Conservation (phyloP, 2,888 invertebrate species). For the Leptura quadrifasciata region DNA sequence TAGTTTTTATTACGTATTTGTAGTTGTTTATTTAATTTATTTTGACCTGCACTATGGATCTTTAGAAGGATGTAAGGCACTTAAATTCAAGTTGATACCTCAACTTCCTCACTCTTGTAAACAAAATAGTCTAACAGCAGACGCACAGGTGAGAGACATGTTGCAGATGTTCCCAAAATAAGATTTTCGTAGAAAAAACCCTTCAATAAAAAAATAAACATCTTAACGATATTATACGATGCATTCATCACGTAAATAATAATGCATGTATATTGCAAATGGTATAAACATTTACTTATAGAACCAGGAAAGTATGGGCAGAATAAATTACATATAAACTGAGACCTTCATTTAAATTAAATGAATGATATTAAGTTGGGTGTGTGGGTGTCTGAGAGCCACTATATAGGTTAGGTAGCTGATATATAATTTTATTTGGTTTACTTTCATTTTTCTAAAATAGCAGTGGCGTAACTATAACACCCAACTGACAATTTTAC, state of each 20-base stretch:
- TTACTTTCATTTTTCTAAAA: background rate
- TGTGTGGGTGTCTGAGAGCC: background rate
- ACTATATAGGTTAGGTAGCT: background rate
- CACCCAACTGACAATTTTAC: background rate
- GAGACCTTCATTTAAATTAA: background rate
- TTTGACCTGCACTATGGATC: too few species aligned
- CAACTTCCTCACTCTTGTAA: background rate
- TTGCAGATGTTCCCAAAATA: constrained; percentile 6
- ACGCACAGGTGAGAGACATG: background rate
- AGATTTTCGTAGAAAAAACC: too few species aligned
- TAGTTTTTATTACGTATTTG: too few species aligned
- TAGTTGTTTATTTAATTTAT: too few species aligned
- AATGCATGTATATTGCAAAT: background rate
- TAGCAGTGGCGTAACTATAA: background rate
- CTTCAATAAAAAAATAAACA: background rate
- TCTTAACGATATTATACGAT: background rate
- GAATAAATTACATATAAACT: constrained; percentile 1
- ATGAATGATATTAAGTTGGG: background rate
- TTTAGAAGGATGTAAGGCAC: too few species aligned
- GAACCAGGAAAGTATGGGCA: background rate
- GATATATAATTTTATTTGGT: background rate
- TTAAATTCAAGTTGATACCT: constrained; percentile 10
- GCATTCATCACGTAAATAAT: background rate
- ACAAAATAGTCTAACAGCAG: background rate
- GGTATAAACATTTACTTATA: background rate